phyloP scores from a whole-genome alignment of 92 coral and sea anemone genomes.

The Zoanthus solanderi region DNA sequence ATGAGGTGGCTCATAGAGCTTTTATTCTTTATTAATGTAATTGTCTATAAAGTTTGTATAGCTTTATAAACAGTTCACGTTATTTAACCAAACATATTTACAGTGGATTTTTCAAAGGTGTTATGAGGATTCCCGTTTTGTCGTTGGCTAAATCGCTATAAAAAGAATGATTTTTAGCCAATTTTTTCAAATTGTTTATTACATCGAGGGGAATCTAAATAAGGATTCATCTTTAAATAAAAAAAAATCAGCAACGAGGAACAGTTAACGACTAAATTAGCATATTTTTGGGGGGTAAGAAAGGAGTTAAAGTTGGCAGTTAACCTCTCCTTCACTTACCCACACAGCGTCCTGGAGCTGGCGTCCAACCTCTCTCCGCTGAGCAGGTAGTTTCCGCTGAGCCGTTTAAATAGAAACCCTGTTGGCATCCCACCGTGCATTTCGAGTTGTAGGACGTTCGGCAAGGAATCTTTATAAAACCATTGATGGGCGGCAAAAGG shows the following conservation, averaged over 20 bases:
- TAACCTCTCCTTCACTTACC: constrained; percentile 45
- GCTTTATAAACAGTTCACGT: too few species aligned
- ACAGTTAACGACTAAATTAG: not conserved
- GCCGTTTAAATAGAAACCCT: constrained; percentile 69
- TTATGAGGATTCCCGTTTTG: too few species aligned
- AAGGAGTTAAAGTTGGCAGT: not conserved
- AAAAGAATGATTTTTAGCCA: not conserved
- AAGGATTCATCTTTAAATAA: not conserved
- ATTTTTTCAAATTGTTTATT: not conserved
- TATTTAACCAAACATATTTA: too few species aligned
- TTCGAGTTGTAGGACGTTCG: constrained; percentile 65
- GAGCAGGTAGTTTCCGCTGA: constrained; percentile 59
- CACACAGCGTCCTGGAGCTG: constrained; percentile 56
- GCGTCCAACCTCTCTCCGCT: constrained; percentile 64
- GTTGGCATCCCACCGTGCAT: constrained; percentile 69
- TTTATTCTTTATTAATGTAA: too few species aligned
- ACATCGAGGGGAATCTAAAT: not conserved
- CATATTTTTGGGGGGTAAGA: not conserved
- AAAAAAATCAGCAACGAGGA: not conserved
- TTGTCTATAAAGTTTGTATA: too few species aligned
- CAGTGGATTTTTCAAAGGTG: too few species aligned
- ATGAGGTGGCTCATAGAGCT: too few species aligned
- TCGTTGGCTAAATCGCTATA: too few species aligned
- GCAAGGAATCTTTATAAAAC: constrained; percentile 77
- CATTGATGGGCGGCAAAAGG: constrained; percentile 69